phyloP scores from a whole-genome alignment of 2,113 vertebrate species.

The Leucoraja erinaceus region DNA sequence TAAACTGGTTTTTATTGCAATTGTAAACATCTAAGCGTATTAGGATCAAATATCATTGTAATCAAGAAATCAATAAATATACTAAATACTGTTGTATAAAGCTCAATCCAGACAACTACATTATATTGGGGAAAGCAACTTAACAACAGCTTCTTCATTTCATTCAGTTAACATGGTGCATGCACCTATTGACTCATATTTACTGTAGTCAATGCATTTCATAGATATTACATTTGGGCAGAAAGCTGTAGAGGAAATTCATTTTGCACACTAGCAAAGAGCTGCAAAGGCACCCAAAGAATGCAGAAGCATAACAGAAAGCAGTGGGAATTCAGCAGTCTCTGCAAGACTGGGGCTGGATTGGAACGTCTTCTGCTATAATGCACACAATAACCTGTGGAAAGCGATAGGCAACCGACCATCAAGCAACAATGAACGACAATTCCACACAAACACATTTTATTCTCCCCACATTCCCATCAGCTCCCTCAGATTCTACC shows the following conservation, averaged over 20 bases:
- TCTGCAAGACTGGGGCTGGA: neutral
- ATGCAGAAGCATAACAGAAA: neutral
- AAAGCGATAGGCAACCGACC: too few species aligned
- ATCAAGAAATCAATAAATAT: slow-evolving; percentile 12
- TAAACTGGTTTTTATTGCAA: neutral
- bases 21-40: neutral
- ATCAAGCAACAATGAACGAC: too few species aligned
- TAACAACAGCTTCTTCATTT: neutral
- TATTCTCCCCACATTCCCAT: too few species aligned
- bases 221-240: neutral
- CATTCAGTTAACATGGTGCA: neutral
- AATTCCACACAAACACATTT: too few species aligned
- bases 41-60: neutral
- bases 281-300: neutral
- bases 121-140: neutral
- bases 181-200: neutral
- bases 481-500: too few species aligned
- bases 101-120: neutral
- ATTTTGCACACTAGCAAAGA: neutral
- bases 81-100: neutral
- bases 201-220: neutral
- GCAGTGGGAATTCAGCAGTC: neutral
- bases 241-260: neutral
- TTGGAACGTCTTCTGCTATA: neutral
- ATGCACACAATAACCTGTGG: neutral